Conservation (phyloP, 2,888 invertebrate genomes). For the Xestobium rufovillosum region DNA sequence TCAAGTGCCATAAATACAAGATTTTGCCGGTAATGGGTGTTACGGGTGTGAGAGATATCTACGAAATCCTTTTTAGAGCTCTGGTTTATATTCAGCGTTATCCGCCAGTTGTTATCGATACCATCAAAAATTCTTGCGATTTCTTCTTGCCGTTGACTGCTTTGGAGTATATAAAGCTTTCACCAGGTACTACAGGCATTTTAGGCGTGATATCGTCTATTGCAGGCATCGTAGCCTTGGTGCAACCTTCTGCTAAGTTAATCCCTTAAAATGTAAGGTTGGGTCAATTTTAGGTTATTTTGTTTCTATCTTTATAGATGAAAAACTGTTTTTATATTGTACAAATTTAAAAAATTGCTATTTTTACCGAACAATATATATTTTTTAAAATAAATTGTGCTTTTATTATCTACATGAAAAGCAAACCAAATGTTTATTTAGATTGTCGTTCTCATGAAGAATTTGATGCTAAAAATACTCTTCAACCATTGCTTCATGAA, state of each 20-base stretch:
- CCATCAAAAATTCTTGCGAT: slow-evolving; percentile 79
- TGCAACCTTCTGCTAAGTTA: slow-evolving; percentile 73
- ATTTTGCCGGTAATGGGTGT: slow-evolving; percentile 27
- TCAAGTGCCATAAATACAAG: slow-evolving; percentile 45
- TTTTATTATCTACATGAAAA: not conserved
- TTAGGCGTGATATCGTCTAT: slow-evolving; percentile 75
- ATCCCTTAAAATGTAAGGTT: slow-evolving; percentile 54
- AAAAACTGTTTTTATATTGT: too few species aligned
- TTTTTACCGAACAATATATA: not conserved
- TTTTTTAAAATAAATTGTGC: not conserved
- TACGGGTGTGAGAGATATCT: slow-evolving; percentile 26
- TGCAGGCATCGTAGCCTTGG: slow-evolving; percentile 66
- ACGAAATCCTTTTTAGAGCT: slow-evolving; percentile 23
- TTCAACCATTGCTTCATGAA: too few species aligned
- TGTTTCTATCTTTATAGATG: too few species aligned
- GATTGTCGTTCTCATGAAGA: too few species aligned
- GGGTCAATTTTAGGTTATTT: too few species aligned
- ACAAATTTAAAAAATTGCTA: too few species aligned
- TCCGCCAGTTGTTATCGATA: slow-evolving; percentile 70
- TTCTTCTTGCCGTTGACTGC: slow-evolving; percentile 78
- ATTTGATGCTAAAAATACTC: too few species aligned
- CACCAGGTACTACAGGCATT: slow-evolving; percentile 69
- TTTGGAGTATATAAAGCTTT: slow-evolving; percentile 68
- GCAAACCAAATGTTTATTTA: too few species aligned
- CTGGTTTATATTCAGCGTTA: slow-evolving; percentile 39